Evolutionary conservation across 1,140 invertebrate species (phyloP).

Genomic region (Apis laboriosa): DNA sequence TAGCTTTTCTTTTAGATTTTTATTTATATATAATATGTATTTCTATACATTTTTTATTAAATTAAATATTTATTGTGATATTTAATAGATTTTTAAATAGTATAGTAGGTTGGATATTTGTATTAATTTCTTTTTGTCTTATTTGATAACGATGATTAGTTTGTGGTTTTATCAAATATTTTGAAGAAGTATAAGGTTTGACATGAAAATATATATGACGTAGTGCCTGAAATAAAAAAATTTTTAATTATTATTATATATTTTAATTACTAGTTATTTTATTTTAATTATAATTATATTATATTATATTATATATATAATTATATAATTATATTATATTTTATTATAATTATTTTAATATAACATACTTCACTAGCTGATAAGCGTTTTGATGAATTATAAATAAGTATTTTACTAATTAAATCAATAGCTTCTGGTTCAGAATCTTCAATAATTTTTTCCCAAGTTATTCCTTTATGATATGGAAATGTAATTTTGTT

Average conservation of each 20-base stretch:
- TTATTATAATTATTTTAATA: not conserved
- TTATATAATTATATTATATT: too few relatives aligned
- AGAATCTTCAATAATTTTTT: constrained; percentile 86
- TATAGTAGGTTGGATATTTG: constrained; percentile 61
- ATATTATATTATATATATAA: too few relatives aligned
- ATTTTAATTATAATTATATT: too few relatives aligned
- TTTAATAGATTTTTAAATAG: constrained; percentile 73
- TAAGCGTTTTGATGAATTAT: constrained; percentile 90
- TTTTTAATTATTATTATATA: constrained; percentile 22
- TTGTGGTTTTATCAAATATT: constrained; percentile 72
- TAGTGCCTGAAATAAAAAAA: constrained; percentile 70
- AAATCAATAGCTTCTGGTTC: constrained; percentile 87
- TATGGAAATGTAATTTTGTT: constrained; percentile 97
- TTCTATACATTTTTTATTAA: not conserved
- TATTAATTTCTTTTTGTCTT: constrained; percentile 73
- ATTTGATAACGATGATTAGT: constrained; percentile 69
- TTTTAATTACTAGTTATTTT: not conserved
- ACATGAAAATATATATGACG: constrained; percentile 75
- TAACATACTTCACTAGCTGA: constrained; percentile 88
- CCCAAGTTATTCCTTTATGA: constrained; percentile 87
- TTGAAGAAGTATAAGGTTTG: constrained; percentile 71
- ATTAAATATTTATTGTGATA: constrained; percentile 27
- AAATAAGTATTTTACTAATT: constrained; percentile 89
- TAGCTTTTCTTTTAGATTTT: not conserved
- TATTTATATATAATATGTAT: not conserved